Base-by-base conservation (phyloP, 2,888 invertebrate species). In the Fissipunctia ypsillon region DNA sequence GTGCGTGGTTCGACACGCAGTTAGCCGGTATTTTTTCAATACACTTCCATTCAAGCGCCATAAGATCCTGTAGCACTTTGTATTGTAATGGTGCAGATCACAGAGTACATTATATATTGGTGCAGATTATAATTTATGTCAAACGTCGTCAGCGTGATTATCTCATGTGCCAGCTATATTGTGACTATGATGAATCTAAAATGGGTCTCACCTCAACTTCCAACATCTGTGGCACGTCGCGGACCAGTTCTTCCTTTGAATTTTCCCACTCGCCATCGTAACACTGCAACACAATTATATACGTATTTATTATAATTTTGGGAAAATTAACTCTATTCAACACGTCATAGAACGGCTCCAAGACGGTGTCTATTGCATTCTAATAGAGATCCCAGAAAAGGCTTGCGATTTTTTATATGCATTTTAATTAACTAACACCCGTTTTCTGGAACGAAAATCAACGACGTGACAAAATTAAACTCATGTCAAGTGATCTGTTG, bases 261-360 rank as follows among this genome's bases (percentile, higher is more conserved):
- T 92, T 88, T 68, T 85, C 89, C 60, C 4, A 89, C 89, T 94
- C 94, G 80, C 93, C 96, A 78, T 94, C 93, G 87, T 96, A 96
- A 80, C 94, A 95, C 95, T 95, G 90, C 7, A 83, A 80, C 7
- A 25, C 35, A 41, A 25, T 3, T 2, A 16, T 12, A 2, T n/a
- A 45, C 43, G 22, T 45, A 43, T 16, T 45, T n/a, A n/a, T n/a
- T n/a, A n/a, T 16, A 31, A 22, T 31, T 22, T 16, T 16, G 9
- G 2, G n/a, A 7, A 35, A 59, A n/a, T 16, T 31, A 6, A 57
- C 10, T 28, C 10, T 19, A 28, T 4, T 56, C 19, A 9, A 54
- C 28, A 56, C 25, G 19, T 9, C 2, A 28, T 16, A 25, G 16
- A 19, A 16, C 25, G 6, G 9, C 25, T 16, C 19, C 25, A 52